These are phyloP conservation scores for Agrilus mali DNA, from an alignment of 2,888 invertebrate genomes.

Conservation along the genomic window DNA sequence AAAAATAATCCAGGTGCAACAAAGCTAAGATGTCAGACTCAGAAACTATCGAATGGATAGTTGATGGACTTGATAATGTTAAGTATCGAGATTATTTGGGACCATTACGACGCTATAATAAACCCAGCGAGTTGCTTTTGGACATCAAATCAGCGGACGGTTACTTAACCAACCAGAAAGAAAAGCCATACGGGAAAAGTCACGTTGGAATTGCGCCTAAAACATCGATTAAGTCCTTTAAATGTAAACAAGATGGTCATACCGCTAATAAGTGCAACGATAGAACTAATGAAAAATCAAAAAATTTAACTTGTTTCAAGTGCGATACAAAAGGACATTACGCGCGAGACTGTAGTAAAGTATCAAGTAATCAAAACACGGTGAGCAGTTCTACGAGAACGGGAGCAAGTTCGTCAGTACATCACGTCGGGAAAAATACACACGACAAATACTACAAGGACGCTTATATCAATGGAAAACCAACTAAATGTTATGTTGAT, in stretches of 20 bases:
- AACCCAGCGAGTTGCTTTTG: slow-evolving; percentile 7
- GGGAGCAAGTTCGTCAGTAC: no score
- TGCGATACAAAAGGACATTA: neutral
- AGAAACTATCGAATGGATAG: slow-evolving; percentile 10
- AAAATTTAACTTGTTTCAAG: neutral
- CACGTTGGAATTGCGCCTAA: neutral
- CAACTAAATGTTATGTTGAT: neutral
- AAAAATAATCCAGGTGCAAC: slow-evolving; percentile 13
- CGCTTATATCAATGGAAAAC: neutral
- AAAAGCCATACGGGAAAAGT: neutral
- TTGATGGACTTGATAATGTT: slow-evolving; percentile 7
- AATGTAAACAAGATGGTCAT: neutral
- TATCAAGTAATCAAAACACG: no score
- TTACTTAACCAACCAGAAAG: neutral
- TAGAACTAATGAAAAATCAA: neutral
- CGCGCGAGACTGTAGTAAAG: no score
- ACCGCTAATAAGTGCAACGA: no score
- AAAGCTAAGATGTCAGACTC: slow-evolving; percentile 9
- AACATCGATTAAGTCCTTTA: no score
- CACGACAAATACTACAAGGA: slow-evolving; percentile 1
- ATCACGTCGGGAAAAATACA: neutral
- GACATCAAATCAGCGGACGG: slow-evolving; percentile 7
- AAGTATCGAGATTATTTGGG: slow-evolving; percentile 6
- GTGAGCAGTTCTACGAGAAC: no score
- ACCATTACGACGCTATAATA: slow-evolving; percentile 8